phyloP scores from a whole-genome alignment of 2,797 vertebrate genomes.

The Aeoliscus strigatus region DNA sequence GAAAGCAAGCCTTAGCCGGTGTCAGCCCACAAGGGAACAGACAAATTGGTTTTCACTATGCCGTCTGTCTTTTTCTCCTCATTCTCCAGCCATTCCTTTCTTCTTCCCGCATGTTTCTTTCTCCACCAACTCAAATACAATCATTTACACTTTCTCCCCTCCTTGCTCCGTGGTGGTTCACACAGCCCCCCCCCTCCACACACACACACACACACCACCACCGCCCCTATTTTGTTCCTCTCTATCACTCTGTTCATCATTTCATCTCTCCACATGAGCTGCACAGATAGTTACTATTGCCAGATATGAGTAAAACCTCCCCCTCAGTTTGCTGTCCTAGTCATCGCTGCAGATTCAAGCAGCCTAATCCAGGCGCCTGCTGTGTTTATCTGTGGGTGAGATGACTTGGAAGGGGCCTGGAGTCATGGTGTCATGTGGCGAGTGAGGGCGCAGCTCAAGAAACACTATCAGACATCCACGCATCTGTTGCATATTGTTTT shows the following conservation, averaged over 20 bases:
- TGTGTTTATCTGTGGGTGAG: constrained; percentile 46
- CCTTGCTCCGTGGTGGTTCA: no score
- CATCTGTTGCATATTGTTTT: constrained; percentile 30
- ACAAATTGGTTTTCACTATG: constrained; percentile 68
- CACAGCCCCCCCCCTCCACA: no score
- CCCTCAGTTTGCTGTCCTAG: constrained; percentile 28
- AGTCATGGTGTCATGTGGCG: constrained; percentile 7
- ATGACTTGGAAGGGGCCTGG: constrained; percentile 21
- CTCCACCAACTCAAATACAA: constrained; percentile 48
- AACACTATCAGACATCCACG: no score
- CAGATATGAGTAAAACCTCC: constrained; percentile 46
- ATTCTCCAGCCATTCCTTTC: constrained; percentile 45
- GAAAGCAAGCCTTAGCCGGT: constrained; percentile 58
- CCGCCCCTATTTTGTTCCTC: no score
- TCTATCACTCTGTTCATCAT: constrained; percentile 36
- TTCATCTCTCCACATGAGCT: constrained; percentile 42
- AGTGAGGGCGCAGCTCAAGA: constrained; percentile 21
- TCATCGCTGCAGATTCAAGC: constrained; percentile 48
- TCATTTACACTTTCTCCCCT: constrained; percentile 50
- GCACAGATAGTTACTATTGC: constrained; percentile 28
- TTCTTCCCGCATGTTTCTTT: constrained; percentile 37
- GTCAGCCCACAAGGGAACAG: constrained; percentile 65
- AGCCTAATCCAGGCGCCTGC: constrained; percentile 40
- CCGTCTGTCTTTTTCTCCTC: constrained; percentile 60
- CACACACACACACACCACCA: no score